Evolutionary conservation across 2,797 vertebrate genomes (phyloP).

Genomic region (Brachyrhaphis roseni): DNA sequence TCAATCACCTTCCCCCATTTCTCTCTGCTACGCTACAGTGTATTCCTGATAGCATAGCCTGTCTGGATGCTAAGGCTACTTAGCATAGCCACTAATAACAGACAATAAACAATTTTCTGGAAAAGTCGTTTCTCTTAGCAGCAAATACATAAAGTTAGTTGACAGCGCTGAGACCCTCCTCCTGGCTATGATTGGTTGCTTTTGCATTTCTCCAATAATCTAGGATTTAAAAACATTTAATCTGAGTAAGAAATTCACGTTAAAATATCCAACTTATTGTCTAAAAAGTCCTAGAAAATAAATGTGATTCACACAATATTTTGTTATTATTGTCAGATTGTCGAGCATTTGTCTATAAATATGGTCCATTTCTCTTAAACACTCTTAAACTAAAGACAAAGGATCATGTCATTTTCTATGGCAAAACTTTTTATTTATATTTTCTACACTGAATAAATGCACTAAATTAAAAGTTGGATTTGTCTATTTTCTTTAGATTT

Average conservation of each 20-base stretch:
- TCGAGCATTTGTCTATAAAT: background rate
- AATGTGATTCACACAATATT: background rate
- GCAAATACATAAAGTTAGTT: no score
- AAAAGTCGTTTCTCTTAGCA: no score
- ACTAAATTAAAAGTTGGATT: background rate
- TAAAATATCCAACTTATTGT: background rate
- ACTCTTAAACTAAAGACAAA: no score
- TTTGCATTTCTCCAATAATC: background rate
- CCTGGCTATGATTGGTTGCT: no score
- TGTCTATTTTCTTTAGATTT: background rate
- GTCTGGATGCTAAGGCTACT: no score
- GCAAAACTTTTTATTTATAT: background rate
- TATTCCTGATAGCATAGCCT: no score
- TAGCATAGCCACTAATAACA: no score
- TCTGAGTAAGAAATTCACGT: background rate
- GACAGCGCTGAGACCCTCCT: no score
- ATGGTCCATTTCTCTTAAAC: background rate
- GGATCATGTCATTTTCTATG: background rate
- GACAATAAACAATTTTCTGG: no score
- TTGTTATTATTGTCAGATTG: background rate
- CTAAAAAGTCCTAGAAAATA: background rate
- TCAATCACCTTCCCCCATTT: no score
- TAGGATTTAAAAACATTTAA: background rate
- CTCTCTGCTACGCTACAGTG: no score
- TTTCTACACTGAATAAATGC: background rate